Base-by-base conservation (phyloP, 2,113 vertebrate species). In the Scolopax mira region DNA sequence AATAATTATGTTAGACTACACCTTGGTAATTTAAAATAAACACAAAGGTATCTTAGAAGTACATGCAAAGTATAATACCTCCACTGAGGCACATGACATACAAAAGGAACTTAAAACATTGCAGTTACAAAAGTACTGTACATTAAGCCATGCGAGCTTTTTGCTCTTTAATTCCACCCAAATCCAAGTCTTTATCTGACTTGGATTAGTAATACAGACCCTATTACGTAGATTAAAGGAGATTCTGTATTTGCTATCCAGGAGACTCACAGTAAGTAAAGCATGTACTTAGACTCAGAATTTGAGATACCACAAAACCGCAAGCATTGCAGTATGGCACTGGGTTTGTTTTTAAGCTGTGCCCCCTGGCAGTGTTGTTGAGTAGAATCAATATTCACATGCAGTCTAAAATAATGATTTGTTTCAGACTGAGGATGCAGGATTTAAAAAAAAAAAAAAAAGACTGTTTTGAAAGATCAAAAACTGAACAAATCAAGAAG, bases 151-250 rank as follows among this genome's bases (percentile, higher is more conserved):
- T 39, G 31, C 8, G 48, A 83, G 11, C 3, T 58, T 51, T 81
- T 58, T 65, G 13, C 7, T 79, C 18, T 92, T 64, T 21, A 49
- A 62, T 88, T 65, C 66, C 28, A 71, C 16, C 8, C 4, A 72
- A 54, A 87, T 58, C 3, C 5, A 25, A 11, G 18, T 69, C 2
- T 74, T 67, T 39, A 79, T 16, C 25, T 75, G 13, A 89, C 61
- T 0, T 3, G 57, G 3, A 64, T 8, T 72, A 70, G 6, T 23
- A 89, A 93, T 33, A 78, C 22, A 88, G 46, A 42, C 7, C 7
- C 22, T 11, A 0, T 39, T 27, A 60, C 0, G 0, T 28, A 44
- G 2, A 37, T 62, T 74, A 80, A 78, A 66, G 13, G 18, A 69
- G 66, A 78, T 7, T 83, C 64, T 62, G 5, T 46, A 61, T 66